Evolutionary conservation across 2,113 vertebrate genomes (phyloP).

Genomic region (Ia io): DNA sequence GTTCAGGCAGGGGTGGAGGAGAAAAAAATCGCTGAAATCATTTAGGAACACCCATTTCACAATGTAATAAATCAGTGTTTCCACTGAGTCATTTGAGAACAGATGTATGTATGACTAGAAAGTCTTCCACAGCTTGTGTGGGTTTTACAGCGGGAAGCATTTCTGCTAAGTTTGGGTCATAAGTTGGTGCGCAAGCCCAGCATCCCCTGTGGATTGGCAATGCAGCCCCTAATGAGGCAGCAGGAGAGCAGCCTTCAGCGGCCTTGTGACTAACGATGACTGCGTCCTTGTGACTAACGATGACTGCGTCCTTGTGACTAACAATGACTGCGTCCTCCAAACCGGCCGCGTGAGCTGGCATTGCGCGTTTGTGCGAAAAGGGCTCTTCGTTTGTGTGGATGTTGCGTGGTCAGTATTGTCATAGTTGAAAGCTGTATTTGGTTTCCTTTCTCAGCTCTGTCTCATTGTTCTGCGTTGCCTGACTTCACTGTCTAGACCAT

Average conservation of each 20-base stretch:
- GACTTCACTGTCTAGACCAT: not conserved
- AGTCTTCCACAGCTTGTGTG: slow-evolving; percentile 1
- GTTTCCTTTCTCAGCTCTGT: fast-evolving
- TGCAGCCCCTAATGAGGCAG: not conserved
- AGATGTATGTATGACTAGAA: not conserved
- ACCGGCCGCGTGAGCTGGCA: not conserved
- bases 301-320: not conserved
- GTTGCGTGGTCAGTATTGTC: not conserved
- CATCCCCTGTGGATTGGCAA: not conserved
- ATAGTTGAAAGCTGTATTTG: not conserved
- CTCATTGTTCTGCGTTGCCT: not conserved
- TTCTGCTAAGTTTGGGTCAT: slow-evolving; percentile 35
- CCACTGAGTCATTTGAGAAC: not conserved
- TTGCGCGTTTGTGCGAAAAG: not conserved
- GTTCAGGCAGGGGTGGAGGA: not conserved
- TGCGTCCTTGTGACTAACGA: not conserved
- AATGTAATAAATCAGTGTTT: not conserved
- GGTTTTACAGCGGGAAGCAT: slow-evolving; percentile 18
- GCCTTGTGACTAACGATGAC: too few species aligned
- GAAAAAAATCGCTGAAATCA: not conserved
- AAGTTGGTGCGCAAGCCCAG: not conserved
- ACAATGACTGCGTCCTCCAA: not conserved
- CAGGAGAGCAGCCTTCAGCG: not conserved
- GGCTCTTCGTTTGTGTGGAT: not conserved
- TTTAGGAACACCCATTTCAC: not conserved